Conservation (phyloP, 2,888 invertebrate genomes). For the Volucella inflata region DNA sequence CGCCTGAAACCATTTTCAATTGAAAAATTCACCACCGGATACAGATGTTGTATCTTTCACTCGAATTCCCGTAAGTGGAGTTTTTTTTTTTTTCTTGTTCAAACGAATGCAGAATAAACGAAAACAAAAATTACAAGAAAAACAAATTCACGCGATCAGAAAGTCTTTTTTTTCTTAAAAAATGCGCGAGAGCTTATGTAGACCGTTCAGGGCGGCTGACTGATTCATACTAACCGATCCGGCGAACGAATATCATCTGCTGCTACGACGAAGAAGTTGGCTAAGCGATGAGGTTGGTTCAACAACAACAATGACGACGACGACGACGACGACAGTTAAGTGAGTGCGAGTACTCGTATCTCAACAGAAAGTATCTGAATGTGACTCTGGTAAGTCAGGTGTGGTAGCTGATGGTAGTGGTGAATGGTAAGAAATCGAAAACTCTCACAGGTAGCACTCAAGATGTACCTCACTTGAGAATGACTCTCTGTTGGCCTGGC, state of each 20-base stretch:
- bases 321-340: not conserved
- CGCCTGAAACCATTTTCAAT: conserved; percentile 50
- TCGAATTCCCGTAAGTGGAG: conserved; percentile 31
- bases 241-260: conserved; percentile 72
- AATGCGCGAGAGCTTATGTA: conserved; percentile 44
- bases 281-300: conserved; percentile 30
- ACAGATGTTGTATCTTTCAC: conserved; percentile 51
- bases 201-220: conserved; percentile 69
- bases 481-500: conserved; percentile 18
- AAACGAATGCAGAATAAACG: conserved; percentile 18
- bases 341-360: conserved; percentile 45
- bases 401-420: conserved; percentile 31
- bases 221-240: conserved; percentile 74
- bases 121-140: conserved; percentile 9
- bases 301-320: conserved; percentile 39
- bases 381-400: conserved; percentile 38
- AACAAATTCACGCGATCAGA: conserved; percentile 60
- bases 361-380: conserved; percentile 62
- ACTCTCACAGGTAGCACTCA: conserved; percentile 43
- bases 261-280: conserved; percentile 50
- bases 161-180: conserved; percentile 14
- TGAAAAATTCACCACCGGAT: conserved; percentile 16
- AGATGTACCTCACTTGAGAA: conserved; percentile 36
- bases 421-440: not conserved
- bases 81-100: conserved; percentile 19